A percentile compares a stretch with the other conserved stretches of the same genome.
Evolutionary conservation across 2,888 invertebrate species (phyloP).

Genomic region (Eristalis arbustorum): DNA sequence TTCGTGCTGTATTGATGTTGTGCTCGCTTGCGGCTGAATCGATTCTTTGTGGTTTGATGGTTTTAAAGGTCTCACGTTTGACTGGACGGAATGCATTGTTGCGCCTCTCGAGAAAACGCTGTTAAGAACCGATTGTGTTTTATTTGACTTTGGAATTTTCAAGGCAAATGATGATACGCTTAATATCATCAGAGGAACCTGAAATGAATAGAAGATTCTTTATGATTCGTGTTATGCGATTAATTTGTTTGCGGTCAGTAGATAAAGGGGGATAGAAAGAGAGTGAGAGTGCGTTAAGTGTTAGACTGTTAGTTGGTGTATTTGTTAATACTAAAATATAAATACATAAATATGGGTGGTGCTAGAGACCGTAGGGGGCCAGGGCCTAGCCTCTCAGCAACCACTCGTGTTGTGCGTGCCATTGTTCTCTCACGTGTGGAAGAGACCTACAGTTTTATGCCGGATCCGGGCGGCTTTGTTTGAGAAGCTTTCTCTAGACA

Average conservation of each 20-base stretch:
- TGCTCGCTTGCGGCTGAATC: constrained; percentile 43
- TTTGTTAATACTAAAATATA: too few species aligned
- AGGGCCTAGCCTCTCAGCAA: too few species aligned
- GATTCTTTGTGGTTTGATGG: constrained; percentile 58
- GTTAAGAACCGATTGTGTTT: constrained; percentile 12
- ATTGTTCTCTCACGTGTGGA: too few species aligned
- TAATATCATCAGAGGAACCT: constrained; percentile 79
- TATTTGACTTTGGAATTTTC: constrained; percentile 74
- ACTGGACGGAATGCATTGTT: constrained; percentile 37
- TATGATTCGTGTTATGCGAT: background rate
- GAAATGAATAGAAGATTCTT: background rate
- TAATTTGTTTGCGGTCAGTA: background rate
- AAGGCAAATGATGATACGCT: constrained; percentile 77
- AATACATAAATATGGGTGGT: too few species aligned
- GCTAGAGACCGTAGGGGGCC: too few species aligned
- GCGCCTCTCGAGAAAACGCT: constrained; percentile 35
- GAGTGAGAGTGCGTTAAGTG: too few species aligned
- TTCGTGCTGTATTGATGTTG: constrained; percentile 35
- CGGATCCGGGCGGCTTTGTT: too few species aligned
- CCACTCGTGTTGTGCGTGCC: too few species aligned
- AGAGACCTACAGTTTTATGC: too few species aligned
- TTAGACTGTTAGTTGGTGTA: background rate
- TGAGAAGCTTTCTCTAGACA: too few species aligned
- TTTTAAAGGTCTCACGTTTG: constrained; percentile 47
- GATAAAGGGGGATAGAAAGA: background rate